phyloP scores from a whole-genome alignment of 53 echinoderm and acorn worm genomes.

The Antedon mediterranea region DNA sequence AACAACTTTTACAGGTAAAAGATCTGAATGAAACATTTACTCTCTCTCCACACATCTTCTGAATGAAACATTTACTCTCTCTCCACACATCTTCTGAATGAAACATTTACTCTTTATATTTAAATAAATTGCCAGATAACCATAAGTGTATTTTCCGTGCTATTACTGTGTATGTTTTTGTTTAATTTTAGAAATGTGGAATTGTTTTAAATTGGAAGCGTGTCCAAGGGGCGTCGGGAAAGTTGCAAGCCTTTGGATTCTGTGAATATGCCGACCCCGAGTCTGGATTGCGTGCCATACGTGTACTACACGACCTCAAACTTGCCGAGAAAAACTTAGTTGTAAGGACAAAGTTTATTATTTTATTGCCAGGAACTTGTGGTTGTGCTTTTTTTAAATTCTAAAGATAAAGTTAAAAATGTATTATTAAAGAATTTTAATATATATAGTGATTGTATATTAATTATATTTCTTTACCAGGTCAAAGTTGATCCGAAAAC shows the following conservation, averaged over 20 bases:
- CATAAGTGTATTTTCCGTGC: no score
- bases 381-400: no score
- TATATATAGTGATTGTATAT: not conserved
- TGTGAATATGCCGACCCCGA: slow-evolving; percentile 91
- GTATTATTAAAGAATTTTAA: no score
- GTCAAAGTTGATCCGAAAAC: slow-evolving; percentile 97
- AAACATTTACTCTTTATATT: no score
- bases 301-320: slow-evolving; percentile 75
- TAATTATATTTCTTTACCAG: slow-evolving; percentile 19
- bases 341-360: slow-evolving; percentile 22
- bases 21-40: no score
- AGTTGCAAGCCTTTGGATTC: slow-evolving; percentile 95
- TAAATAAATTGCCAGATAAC: no score
- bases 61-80: no score
- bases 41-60: no score
- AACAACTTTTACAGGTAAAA: slow-evolving; percentile 61
- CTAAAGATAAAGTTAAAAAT: not conserved
- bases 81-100: no score
- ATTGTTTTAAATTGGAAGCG: slow-evolving; percentile 80
- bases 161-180: no score
- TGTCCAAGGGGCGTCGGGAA: slow-evolving; percentile 91
- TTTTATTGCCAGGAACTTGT: no score
- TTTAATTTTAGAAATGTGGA: slow-evolving; percentile 54
- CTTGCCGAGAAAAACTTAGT: slow-evolving; percentile 82
- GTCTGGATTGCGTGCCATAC: slow-evolving; percentile 71